Evolutionary conservation across 2,797 vertebrate genomes (phyloP).

Genomic region (Enteromius argenteus): DNA sequence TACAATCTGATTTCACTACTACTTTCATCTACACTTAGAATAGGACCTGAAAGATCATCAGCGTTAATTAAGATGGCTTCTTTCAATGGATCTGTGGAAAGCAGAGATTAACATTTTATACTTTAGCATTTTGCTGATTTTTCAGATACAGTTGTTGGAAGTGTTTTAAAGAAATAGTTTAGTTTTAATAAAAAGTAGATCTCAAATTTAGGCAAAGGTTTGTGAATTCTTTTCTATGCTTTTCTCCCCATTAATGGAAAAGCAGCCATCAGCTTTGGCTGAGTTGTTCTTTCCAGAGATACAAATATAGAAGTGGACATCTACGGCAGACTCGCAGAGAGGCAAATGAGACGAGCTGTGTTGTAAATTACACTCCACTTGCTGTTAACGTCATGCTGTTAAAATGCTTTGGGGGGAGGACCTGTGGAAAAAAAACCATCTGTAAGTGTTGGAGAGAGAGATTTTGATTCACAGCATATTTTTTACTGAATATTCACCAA

Average conservation of each 20-base stretch:
- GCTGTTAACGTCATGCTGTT: conserved; percentile 62
- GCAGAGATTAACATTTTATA: conserved; percentile 61
- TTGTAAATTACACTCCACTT: conserved; percentile 72
- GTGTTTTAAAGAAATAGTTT: neutral
- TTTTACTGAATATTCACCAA: neutral
- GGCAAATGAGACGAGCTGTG: conserved; percentile 63
- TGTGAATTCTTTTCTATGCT: neutral
- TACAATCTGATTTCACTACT: conserved; percentile 79
- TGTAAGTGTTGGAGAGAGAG: conserved; percentile 3
- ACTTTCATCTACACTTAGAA: conserved; percentile 79
- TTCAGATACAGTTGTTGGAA: neutral
- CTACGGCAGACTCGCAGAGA: conserved; percentile 64
- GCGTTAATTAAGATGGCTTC: conserved; percentile 68
- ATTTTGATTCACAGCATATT: conserved; percentile 3
- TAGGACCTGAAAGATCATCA: conserved; percentile 57
- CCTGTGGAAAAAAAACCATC: conserved; percentile 51
- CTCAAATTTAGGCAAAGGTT: conserved; percentile 5
- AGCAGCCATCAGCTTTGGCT: conserved; percentile 56
- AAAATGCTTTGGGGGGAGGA: conserved; percentile 58
- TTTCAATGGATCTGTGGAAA: conserved; percentile 72
- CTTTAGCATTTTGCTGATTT: neutral
- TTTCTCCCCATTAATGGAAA: conserved; percentile 58
- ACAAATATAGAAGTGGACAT: conserved; percentile 79
- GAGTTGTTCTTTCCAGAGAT: conserved; percentile 66
- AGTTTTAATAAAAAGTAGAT: neutral